Base-by-base conservation (phyloP, 2,113 vertebrate genomes). In the Atlantisia rogersi region DNA sequence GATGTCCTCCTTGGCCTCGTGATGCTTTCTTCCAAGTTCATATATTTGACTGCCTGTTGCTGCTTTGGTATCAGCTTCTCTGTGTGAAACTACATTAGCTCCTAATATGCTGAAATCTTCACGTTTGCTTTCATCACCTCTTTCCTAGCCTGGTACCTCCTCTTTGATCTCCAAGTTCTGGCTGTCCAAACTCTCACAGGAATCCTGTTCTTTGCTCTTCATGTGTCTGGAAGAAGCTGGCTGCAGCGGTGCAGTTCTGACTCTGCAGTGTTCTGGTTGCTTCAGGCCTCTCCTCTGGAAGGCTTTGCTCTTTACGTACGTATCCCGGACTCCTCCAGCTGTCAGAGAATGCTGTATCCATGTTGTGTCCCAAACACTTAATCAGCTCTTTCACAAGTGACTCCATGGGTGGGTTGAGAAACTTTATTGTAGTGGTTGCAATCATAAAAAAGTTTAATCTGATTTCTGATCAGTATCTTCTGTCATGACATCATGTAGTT, bases 381-480 rank as follows among this genome's bases (percentile, higher is more conserved):
- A 56, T 85, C 64, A 37, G 31, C 37, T 88, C 64, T 90, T 92
- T 86, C 0, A 1, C 65, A 76, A 82, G 50, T 18, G 37, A 6
- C 37, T 88, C 68, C 9, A 3, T 32, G 52, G 73, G 40, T 60
- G 68, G 86, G 70, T 60, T 94, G 88, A 87, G 84, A 95, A 95
- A 86, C 29, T 44, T 62, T 3, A 2, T 55, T 32, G 32, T 21
- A 86, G 75, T 40, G 58, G 32, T 50, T 81, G 60, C 32, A 60
- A 58, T 35, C 1, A 0, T 62, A 52, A 46, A 32, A 63, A 82
- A 55, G 46, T 42, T 60, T 88, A 31, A 86, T 92, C 90, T 95
- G 70, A 10, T 75, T 93, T 88, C 42, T 90, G 55, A 97, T 88
- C 67, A 42, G 20, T 85, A 44, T 88, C 59, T 92, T 60, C 90